Evolutionary conservation across 2,888 invertebrate genomes (phyloP), one percentile per base, ranked within the genome.

Genomic region (Periphyllus acericola): DNA sequence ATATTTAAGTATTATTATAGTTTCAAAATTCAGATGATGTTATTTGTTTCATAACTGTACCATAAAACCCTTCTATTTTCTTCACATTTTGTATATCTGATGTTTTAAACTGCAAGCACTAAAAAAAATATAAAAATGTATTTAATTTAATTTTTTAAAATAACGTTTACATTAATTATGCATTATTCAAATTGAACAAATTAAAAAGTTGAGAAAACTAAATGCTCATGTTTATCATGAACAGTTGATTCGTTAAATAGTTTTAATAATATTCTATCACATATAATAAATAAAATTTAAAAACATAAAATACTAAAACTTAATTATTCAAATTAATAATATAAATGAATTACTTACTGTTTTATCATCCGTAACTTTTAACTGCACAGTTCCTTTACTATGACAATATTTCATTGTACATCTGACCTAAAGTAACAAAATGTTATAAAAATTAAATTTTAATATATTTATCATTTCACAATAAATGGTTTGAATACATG

Each of bases 61-160:
- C 19, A 60, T 87, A 87, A 55, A 87, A 87, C 25, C 17, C 40
- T 80, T 87, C 86, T 9, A 87, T 87, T 74, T 74, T 87, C 14
- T 80, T 87, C n/a, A 87, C 29, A 55, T 80, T 55, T 74, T 87
- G 86, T 40, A 87, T 25, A 6, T 87, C 86, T n/a, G 79, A 72
- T 66, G 86, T 87, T 80, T 80, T 87, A 40, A 87, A 87, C 72
- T 87, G 86, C 40, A 80, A 74, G 36, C 86, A 87, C 86, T 87
- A 19, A 79, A 86, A 72, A 36, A 80, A 71, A 60, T 17, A 34
- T 17, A 34, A 32, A 82, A 52, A 71, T 14, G 52, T 17, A 11
- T 29, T 52, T 46, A 19, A 71, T 5, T 14, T 6, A 14, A 68
- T 68, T n/a, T n/a, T 68, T 68, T 8, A 55, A 55, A 55, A 55